These are phyloP conservation scores for Aphelenchoides bicaudatus DNA, from an alignment of 2,888 invertebrate species.

Conservation along the genomic window DNA sequence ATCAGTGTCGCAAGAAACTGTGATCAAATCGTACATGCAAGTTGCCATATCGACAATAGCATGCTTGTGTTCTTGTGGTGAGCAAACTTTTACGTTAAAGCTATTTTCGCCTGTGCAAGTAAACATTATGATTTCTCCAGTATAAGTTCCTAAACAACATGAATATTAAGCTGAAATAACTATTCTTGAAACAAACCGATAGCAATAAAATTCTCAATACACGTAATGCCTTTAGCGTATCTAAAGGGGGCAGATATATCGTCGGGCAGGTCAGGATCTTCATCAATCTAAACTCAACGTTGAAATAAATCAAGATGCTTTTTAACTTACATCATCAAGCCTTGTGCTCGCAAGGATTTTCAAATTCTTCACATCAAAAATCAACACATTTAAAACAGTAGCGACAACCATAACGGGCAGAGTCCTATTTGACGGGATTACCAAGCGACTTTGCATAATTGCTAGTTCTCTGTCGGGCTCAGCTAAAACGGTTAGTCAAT, in stretches of 20 bases:
- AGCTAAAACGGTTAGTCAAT: too few species aligned
- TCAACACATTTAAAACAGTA: slow-evolving; percentile 27
- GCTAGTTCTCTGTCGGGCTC: slow-evolving; percentile 24
- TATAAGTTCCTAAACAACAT: slow-evolving; percentile 38
- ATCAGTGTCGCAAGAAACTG: slow-evolving; percentile 42
- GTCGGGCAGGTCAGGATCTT: neutral
- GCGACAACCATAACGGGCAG: slow-evolving; percentile 44
- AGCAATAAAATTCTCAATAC: slow-evolving; percentile 48
- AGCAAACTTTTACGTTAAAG: slow-evolving; percentile 13
- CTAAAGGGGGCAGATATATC: slow-evolving; percentile 14
- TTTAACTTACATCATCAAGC: slow-evolving; percentile 18
- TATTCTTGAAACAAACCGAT: slow-evolving; percentile 34
- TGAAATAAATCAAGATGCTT: neutral
- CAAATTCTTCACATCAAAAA: slow-evolving; percentile 16
- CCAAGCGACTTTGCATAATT: slow-evolving; percentile 41
- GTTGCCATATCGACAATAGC: slow-evolving; percentile 52
- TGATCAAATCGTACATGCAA: slow-evolving; percentile 54
- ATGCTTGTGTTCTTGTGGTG: slow-evolving; percentile 39
- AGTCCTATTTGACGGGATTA: slow-evolving; percentile 40
- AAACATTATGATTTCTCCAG: slow-evolving; percentile 47
- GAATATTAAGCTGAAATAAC: neutral
- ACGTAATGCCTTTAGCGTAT: slow-evolving; percentile 41
- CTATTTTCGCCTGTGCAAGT: slow-evolving; percentile 47
- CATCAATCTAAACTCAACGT: slow-evolving; percentile 15
- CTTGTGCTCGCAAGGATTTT: slow-evolving; percentile 22